Conservation (phyloP, 2,113 vertebrate genomes). For the Cacatua alba region DNA sequence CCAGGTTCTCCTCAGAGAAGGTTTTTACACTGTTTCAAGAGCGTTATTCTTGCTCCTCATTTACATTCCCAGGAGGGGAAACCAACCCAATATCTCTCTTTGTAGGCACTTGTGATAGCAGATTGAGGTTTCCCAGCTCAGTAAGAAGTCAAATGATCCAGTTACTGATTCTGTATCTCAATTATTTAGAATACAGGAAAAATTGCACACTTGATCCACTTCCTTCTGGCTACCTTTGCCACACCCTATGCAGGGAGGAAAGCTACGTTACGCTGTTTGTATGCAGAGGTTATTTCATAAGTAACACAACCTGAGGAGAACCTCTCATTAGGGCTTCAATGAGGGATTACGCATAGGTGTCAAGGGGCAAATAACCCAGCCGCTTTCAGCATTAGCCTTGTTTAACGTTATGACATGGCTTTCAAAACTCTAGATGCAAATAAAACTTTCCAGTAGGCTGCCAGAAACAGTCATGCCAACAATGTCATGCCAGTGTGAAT, state of each 20-base stretch:
- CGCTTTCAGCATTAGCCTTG: background rate
- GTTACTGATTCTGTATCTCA: background rate
- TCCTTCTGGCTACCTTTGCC: background rate
- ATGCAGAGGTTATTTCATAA: background rate
- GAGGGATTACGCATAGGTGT: constrained; percentile 3
- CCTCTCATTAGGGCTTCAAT: background rate
- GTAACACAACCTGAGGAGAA: background rate
- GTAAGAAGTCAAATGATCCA: constrained; percentile 39
- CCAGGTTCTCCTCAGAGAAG: background rate
- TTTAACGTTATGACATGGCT: background rate
- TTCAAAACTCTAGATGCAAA: constrained; percentile 49
- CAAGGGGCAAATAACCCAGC: constrained; percentile 44
- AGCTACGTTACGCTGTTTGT: background rate
- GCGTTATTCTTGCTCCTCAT: background rate
- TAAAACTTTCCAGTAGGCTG: constrained; percentile 11
- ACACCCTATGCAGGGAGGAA: background rate
- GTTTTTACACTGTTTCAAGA: constrained; percentile 24
- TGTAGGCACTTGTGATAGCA: constrained; percentile 45
- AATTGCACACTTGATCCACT: background rate
- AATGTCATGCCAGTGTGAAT: background rate
- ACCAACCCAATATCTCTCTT: background rate
- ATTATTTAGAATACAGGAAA: background rate
- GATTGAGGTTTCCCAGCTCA: constrained; percentile 46
- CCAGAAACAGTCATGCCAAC: constrained; percentile 21
- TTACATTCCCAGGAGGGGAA: constrained; percentile 40